Evolutionary conservation across 2,888 invertebrate genomes (phyloP), one percentile per base, ranked within the genome.

Genomic region (Dione vanillae): DNA sequence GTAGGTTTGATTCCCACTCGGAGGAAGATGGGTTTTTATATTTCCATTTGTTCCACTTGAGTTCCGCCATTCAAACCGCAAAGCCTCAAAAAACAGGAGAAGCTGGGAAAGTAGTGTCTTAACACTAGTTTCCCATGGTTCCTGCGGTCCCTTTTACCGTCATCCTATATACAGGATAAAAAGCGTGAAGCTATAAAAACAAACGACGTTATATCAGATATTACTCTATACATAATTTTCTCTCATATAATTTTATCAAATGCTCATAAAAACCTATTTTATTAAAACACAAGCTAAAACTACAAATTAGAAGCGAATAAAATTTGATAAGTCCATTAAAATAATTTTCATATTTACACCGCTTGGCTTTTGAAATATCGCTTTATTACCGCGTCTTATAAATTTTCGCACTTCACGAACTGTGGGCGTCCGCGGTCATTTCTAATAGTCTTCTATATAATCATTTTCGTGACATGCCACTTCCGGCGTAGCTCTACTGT

Each of bases 301-400:
- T 9, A 59, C 45, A 61, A 61, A 61, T 61, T 61, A 61, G 45
- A 61, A 45, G 7, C n/a, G 20, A 45, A 61, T 61, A 61, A 61
- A 61, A 61, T 43, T 2, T 61, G 16, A 45, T 61, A 43, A 16
- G 27, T 9, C 35, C 19, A 61, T 61, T 61, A 45, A 27, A 61
- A 61, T 61, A 43, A 61, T 61, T 56, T 43, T 61, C 43, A 59
- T 43, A 59, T 43, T 1, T 16, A 20, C 20, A 10, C 19, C 11
- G 20, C 20, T 9, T 2, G 11, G 27, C 20, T 27, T 61, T 27
- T 27, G 27, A 61, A 43, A 61, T 61, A 61, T n/a, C 43, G 10
- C 59, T 59, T 43, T 20, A 59, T 43, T 43, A 43, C 10, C 9
- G 35, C 14, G 35, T 2, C 11, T 41, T 16, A 40, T 40, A 58